Base-by-base conservation (phyloP, 2,888 invertebrate species). In the Cynaeus angustus region DNA sequence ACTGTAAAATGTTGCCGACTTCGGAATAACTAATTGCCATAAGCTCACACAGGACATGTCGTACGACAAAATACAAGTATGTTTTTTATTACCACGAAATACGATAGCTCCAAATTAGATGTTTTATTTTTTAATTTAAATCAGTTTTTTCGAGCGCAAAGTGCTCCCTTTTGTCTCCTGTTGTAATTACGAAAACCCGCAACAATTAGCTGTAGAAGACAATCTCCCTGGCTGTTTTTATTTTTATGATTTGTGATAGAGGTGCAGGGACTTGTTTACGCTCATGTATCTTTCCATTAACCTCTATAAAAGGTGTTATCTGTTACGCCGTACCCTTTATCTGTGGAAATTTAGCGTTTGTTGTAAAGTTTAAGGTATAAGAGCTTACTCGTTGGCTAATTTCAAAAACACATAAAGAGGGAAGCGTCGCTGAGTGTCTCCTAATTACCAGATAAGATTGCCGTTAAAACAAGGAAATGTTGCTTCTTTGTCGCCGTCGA, bases 371-470 rank as follows among this genome's bases (percentile, higher is more conserved):
- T 45, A 69, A 74, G 68, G 66, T 71, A 74, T 72, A 77, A 75
- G 73, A 74, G 74, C 75, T 73, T 76, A 72, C 76, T 74, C 72
- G 72, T 73, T 74, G 76, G 79, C 79, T 77, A 79, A 81, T 82
- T 82, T 79, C 76, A 79, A 75, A 79, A 80, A 79, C 78, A 77
- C 80, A 78, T 80, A 81, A 80, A 77, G 71, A 70, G 64, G 70
- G 73, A 72, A 77, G 76, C 77, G 52, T 67, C 72, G 71, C 72
- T 70, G 75, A 77, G 77, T 78, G 77, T 77, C 75, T 74, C 75
- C 78, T 82, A 81, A 82, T 82, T 81, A 79, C 80, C 73, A 78
- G 80, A 80, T 82, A 82, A 81, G 79, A 79, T 78, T 76, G 77
- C 71, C 76, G 77, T 76, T 77, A 77, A 78, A 75, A 74, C 75